Evolutionary conservation across 2,888 invertebrate species (phyloP), one percentile per base, ranked within the genome.

Genomic region (Byasa hedistus): DNA sequence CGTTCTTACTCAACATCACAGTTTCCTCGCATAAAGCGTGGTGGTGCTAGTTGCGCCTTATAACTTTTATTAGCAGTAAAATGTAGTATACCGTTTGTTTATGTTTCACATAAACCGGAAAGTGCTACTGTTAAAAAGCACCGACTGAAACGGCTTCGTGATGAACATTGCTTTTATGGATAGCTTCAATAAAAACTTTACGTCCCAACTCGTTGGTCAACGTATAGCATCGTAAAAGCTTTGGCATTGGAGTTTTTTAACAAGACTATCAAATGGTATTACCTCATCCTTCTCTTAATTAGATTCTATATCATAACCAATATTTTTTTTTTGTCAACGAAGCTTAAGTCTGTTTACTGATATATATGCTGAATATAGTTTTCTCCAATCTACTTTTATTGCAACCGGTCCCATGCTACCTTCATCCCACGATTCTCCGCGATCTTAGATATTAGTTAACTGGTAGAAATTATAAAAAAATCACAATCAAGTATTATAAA

Each of bases 1-100:
- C 75, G 76, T 79, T 78, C 78, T 83, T 83, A 84, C 85, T 85
- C 73, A 82, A 74, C 79, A 84, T 52, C 57, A 15, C 22, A 52
- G 39, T 22, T 27, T 64, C 22, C 60, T 27, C 21, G 24, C 39
- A 57, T 10, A 57, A 57, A n/a, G 8, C 36, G n/a, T 8, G 52
- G n/a, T 10, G 23, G 24, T 23, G 36, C 58, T 59, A 55, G 51
- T 56, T 39, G 60, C 57, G 23, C 57, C 27, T 56, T 60, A 44
- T 44, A 64, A 57, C 57, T 36, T 64, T 64, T 57, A 68, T 64
- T 60, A 57, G 27, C 22, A 54, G 61, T 68, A 68, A 68, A 68
- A 57, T 51, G 19, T 27, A 22, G 24, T 61, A 61, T 54, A 55
- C 23, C 54, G 54, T 59, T 57, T 27, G 61, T 32, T 60, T 48